Evolutionary conservation across 2,113 vertebrate genomes (phyloP).

Genomic region (Galemys pyrenaicus): DNA sequence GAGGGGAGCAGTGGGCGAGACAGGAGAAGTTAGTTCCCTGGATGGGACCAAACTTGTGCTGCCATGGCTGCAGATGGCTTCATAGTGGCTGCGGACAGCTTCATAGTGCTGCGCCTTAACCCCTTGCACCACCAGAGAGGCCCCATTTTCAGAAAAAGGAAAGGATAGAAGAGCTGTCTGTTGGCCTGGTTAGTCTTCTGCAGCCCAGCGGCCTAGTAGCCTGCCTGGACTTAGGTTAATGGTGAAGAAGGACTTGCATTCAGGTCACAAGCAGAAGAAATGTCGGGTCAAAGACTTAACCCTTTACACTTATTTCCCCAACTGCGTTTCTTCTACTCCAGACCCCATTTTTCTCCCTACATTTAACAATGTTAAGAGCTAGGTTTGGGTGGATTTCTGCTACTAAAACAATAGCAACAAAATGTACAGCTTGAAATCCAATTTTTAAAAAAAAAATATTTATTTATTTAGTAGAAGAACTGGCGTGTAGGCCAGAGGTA

Average conservation of each 20-base stretch:
- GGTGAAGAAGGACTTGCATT: not conserved
- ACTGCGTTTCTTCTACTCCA: not conserved
- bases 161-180: not conserved
- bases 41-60: too few species aligned
- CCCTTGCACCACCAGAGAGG: too few species aligned
- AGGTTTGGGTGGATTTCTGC: constrained; percentile 22
- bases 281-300: not conserved
- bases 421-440: not conserved
- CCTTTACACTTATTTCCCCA: not conserved
- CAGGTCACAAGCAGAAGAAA: not conserved
- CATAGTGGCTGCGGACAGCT: too few species aligned
- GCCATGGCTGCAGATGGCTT: too few species aligned
- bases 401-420: not conserved
- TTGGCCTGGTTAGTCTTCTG: not conserved
- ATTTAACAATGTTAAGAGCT: constrained; percentile 44
- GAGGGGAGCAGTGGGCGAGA: too few species aligned
- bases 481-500: too few species aligned
- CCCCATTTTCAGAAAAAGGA: not conserved
- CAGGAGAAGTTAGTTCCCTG: too few species aligned
- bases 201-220: not conserved
- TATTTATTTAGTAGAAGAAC: too few species aligned
- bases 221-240: not conserved
- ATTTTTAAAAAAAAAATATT: not conserved
- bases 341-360: not conserved
- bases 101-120: too few species aligned